A percentile compares a stretch with the other conserved stretches of the same genome.
Conservation (phyloP, 1,140 invertebrate genomes). For the Homarus americanus region DNA sequence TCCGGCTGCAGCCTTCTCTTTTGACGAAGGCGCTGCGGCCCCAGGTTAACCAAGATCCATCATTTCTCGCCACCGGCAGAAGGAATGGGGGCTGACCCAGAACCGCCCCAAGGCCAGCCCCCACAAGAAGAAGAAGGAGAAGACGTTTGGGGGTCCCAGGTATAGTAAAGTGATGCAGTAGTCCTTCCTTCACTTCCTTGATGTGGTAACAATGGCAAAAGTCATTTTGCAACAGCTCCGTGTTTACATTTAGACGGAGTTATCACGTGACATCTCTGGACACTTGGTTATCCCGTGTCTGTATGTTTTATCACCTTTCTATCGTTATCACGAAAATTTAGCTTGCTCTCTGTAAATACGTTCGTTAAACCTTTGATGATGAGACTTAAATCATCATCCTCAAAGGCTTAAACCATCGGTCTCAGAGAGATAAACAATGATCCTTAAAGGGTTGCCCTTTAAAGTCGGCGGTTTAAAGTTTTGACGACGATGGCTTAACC, state of each 20-base stretch:
- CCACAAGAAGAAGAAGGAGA: constrained; percentile 64
- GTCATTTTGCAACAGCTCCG: too few species aligned
- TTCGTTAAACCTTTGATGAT: too few species aligned
- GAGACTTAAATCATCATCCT: too few species aligned
- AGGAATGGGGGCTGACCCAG: constrained; percentile 71
- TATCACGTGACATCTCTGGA: neutral
- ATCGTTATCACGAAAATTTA: neutral
- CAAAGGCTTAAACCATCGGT: too few species aligned
- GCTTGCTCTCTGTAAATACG: too few species aligned
- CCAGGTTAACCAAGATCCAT: constrained; percentile 11
- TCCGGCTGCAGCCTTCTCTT: constrained; percentile 45
- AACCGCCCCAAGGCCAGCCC: constrained; percentile 68
- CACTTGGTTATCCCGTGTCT: neutral
- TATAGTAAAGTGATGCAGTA: neutral
- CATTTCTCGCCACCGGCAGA: constrained; percentile 61
- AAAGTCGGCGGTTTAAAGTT: too few species aligned
- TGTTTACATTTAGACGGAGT: too few species aligned
- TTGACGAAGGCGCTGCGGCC: constrained; percentile 58
- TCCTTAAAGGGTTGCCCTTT: too few species aligned
- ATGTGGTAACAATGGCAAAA: too few species aligned
- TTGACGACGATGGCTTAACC: too few species aligned
- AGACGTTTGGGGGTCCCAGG: neutral
- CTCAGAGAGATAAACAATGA: too few species aligned
- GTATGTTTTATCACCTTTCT: neutral
- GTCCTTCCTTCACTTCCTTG: neutral